Conservation (phyloP, 2,888 invertebrate genomes). For the Mythimna vitellina region DNA sequence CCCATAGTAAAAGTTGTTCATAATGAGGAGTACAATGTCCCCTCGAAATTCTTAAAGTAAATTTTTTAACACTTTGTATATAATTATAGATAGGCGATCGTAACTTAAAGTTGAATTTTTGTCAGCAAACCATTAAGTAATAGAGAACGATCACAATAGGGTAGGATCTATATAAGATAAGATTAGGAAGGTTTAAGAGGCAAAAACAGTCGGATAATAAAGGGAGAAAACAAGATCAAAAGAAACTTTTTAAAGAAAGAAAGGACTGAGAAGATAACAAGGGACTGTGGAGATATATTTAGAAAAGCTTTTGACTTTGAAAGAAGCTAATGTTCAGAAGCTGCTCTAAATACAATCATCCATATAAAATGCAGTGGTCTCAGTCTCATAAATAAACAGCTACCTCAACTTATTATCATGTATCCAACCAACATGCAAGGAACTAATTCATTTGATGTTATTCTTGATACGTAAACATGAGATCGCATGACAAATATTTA, state of each 20-base stretch:
- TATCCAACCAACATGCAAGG: conserved; percentile 13
- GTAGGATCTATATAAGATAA: background rate
- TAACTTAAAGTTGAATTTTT: no score
- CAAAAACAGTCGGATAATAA: background rate
- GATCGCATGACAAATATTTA: conserved; percentile 66
- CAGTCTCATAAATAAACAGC: conserved; percentile 24
- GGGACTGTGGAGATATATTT: background rate
- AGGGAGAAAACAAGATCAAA: background rate
- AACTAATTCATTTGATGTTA: conserved; percentile 40
- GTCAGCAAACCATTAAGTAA: no score
- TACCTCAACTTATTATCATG: conserved; percentile 38
- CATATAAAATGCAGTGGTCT: background rate
- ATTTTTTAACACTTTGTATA: no score
- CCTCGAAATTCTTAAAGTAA: no score
- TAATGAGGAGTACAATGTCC: no score
- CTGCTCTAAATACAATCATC: background rate
- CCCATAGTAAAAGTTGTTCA: no score
- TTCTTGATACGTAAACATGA: conserved; percentile 51
- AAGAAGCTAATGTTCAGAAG: background rate
- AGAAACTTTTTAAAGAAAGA: background rate
- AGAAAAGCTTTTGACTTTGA: background rate
- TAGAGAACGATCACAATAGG: background rate
- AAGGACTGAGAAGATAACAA: background rate
- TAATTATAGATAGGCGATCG: no score
- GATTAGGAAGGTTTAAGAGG: background rate